Conservation (phyloP, 1,140 invertebrate genomes). For the Heliconius eleuchia region DNA sequence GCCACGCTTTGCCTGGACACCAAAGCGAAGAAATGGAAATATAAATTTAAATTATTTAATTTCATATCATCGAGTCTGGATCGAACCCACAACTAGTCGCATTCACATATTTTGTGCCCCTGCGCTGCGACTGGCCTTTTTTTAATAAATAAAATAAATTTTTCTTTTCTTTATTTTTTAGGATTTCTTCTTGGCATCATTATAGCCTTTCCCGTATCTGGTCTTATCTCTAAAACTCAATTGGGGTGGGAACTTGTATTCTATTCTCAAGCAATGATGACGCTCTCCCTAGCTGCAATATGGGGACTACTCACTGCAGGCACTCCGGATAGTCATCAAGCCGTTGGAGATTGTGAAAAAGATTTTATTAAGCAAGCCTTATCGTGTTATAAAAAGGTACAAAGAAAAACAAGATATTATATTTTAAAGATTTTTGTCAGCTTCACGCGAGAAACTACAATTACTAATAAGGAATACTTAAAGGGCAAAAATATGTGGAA, state of each 20-base stretch:
- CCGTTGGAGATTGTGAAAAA: slow-evolving; percentile 62
- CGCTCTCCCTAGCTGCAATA: slow-evolving; percentile 54
- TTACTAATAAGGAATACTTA: too few relatives aligned
- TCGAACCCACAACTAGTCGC: too few relatives aligned
- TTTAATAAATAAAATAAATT: too few relatives aligned
- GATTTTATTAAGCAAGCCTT: slow-evolving; percentile 59
- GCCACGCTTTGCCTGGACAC: too few relatives aligned
- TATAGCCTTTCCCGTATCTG: slow-evolving; percentile 50
- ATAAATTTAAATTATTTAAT: too few relatives aligned
- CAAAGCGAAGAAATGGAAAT: too few relatives aligned
- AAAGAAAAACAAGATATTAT: not conserved
- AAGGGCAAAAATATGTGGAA: too few relatives aligned
- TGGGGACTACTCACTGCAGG: slow-evolving; percentile 59
- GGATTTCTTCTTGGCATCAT: slow-evolving; percentile 61
- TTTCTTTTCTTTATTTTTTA: slow-evolving; percentile 37
- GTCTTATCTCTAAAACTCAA: slow-evolving; percentile 43
- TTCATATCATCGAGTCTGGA: too few relatives aligned
- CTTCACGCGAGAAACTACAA: too few relatives aligned
- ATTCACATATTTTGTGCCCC: too few relatives aligned
- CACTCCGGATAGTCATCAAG: slow-evolving; percentile 58
- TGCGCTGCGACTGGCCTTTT: too few relatives aligned
- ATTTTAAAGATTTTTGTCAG: too few relatives aligned
- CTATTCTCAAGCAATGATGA: slow-evolving; percentile 61
- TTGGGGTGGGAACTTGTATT: slow-evolving; percentile 69
- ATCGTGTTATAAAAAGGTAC: slow-evolving; percentile 46